Conservation (phyloP, 1,140 invertebrate genomes). For the Diorhabda elongata region DNA sequence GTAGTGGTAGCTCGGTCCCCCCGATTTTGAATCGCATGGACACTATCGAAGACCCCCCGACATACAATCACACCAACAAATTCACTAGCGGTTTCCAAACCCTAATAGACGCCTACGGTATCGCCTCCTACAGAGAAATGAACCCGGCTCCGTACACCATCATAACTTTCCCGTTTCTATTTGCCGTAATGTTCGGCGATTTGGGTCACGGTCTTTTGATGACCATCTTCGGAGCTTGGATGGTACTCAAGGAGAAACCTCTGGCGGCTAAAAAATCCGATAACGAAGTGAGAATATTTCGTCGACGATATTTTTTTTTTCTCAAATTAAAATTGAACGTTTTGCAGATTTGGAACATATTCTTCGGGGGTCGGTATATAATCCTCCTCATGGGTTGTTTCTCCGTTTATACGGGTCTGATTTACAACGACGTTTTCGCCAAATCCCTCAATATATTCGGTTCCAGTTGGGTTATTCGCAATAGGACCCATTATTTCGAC, state of each 20-base stretch:
- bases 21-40: constrained; percentile 95
- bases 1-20: constrained; percentile 91
- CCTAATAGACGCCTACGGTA: constrained; percentile 96
- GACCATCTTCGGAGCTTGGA: constrained; percentile 78
- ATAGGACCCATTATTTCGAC: constrained; percentile 19
- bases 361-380: constrained; percentile 97
- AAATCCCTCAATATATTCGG: constrained; percentile 97
- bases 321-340: not conserved
- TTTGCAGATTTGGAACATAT: constrained; percentile 89
- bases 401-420: constrained; percentile 96
- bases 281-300: constrained; percentile 57
- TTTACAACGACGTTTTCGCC: constrained; percentile 98
- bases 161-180: constrained; percentile 91
- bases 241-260: constrained; percentile 86
- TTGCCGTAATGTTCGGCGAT: constrained; percentile 94
- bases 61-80: constrained; percentile 97
- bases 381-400: constrained; percentile 97
- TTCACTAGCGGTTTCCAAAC: constrained; percentile 95
- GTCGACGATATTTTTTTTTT: not conserved
- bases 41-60: constrained; percentile 91
- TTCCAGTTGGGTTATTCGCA: constrained; percentile 72
- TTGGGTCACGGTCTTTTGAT: constrained; percentile 83
- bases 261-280: constrained; percentile 70
- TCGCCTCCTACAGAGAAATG: constrained; percentile 93
- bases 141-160: constrained; percentile 96